Evolutionary conservation across 2,888 invertebrate species (phyloP).

Genomic region (Epinotia ramella): DNA sequence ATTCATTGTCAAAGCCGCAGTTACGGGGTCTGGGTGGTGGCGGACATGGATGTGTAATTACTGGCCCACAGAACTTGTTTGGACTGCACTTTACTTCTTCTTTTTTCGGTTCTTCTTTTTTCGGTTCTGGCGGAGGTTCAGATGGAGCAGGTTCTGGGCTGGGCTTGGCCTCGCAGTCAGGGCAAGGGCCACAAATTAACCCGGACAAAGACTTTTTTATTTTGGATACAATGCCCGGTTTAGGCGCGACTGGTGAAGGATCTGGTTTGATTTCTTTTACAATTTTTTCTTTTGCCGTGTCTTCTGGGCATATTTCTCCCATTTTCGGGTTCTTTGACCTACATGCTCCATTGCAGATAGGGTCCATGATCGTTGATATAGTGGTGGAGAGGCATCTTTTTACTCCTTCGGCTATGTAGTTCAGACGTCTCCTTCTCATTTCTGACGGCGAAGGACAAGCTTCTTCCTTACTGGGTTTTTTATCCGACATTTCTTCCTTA

Average conservation of each 20-base stretch:
- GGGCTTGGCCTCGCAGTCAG: background rate
- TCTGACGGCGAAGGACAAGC: background rate
- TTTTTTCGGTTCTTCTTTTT: background rate
- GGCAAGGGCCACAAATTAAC: constrained; percentile 1
- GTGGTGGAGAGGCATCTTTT: constrained; percentile 9
- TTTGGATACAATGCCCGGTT: background rate
- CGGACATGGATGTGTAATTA: background rate
- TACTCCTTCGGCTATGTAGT: background rate
- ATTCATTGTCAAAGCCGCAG: background rate
- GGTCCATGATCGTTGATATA: background rate
- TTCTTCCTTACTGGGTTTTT: background rate
- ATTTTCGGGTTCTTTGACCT: background rate
- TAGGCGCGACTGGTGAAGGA: background rate
- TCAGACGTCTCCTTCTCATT: background rate
- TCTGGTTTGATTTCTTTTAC: background rate
- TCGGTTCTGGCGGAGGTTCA: background rate
- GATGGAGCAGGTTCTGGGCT: no score
- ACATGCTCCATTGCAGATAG: constrained; percentile 4
- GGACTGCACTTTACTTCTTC: constrained; percentile 7
- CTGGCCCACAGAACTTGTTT: constrained; percentile 1
- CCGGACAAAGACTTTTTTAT: background rate
- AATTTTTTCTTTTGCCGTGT: background rate
- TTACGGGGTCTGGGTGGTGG: background rate
- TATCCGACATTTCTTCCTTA: background rate
- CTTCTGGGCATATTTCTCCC: background rate